Evolutionary conservation across 2,113 vertebrate genomes (phyloP), one percentile per base, ranked within the genome.

Genomic region (Malurus cyaneus): DNA sequence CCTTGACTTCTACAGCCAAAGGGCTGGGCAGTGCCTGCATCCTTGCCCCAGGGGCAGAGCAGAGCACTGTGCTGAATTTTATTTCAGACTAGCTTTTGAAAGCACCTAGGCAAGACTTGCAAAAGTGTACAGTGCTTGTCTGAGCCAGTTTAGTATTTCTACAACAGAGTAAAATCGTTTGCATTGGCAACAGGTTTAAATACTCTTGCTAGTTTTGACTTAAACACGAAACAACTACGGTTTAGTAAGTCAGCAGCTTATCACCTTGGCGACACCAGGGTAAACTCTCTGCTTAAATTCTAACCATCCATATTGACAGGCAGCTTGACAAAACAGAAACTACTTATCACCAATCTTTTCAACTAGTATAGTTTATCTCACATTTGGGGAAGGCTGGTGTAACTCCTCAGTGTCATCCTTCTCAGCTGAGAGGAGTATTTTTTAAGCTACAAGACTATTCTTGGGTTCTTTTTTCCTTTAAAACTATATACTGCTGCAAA

Each of bases 21-120:
- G 11, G 1, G 5, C 26, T 7, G 69, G 50, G 59, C 36, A 66
- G 31, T 1, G 1, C 23, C 56, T 8, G 14, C 29, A 9, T 8
- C 59, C 53, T 4, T 3, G 15, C 12, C 34, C 23, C 41, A 11
- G 44, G 0, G 1, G 6, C 74, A n/a, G 10, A 36, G 32, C 49
- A 39, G 29, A 2, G 1, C 0, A 16, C 0, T 7, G 5, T 24
- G 18, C 41, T 50, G 4, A 9, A n/a, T 19, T 46, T 28, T 6
- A 47, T 41, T 36, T 32, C 34, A 47, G 44, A 25, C 4, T 10
- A 41, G 36, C 42, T 66, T 70, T 41, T 50, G 47, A 50, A 67
- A 82, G 53, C 25, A 59, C 13, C 15, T 26, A 14, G 28, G 28
- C 36, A 88, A 41, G 54, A 52, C 21, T 11, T 61, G 26, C 11